Evolutionary conservation across 2,888 invertebrate species (phyloP), one percentile per base, ranked within the genome.

Genomic region (Camptogramma bilineatum): DNA sequence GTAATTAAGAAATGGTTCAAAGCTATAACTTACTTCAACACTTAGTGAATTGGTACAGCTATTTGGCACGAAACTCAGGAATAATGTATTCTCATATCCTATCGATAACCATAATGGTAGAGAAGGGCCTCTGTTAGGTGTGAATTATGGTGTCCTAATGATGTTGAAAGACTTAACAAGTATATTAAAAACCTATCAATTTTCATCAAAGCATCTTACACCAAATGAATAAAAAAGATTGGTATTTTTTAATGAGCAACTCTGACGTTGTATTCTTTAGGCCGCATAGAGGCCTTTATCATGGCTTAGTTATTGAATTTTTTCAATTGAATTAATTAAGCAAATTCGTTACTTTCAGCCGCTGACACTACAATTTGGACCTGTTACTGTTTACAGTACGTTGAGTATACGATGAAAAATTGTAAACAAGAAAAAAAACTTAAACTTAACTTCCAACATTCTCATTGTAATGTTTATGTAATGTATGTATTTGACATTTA

Each of bases 1-100:
- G 28, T 28, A 52, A 59, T 52, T 52, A 31, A n/a, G n/a, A 19
- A 28, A 51, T 21, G 16, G 19, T 56, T 18, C 28, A 21, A 19
- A n/a, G 46, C 44, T 7, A 31, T 42, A 55, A 55, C 24, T 57
- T 19, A 59, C 19, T 19, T 52, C 4, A 9, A 19, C 31, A 1
- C 31, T 19, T 31, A 19, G 13, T 17, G 16, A 8, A 50, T 16
- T 50, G 4, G 17, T 50, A 57, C 50, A 48, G 34, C 34, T 16
- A 39, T 57, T 57, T 57, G 21, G 48, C 56, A 42, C 39, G 56
- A 50, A 39, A 17, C 16, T 50, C 18, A 17, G 28, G 54, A 17
- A 16, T 56, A 48, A 39, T 52, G 18, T 17, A 1, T 44, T 44
- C 17, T 44, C 44, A 44, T 44, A n/a, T 13, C 39, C 8, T 34